phyloP scores from a whole-genome alignment of 2,888 invertebrate genomes.

The Hydriomena furcata region DNA sequence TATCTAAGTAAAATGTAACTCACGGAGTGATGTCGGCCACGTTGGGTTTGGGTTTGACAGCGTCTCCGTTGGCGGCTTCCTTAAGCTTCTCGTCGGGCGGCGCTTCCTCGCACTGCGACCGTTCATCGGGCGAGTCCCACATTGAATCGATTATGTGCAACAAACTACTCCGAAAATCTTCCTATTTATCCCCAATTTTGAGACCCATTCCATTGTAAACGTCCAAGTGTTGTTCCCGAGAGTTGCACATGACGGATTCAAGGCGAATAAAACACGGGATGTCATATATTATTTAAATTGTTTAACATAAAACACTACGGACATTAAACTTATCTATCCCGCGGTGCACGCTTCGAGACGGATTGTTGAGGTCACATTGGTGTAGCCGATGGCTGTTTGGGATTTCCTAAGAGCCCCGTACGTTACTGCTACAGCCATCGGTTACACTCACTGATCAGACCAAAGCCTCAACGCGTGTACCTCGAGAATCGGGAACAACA shows the following conservation, averaged over 20 bases:
- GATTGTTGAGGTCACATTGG: background rate
- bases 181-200: constrained; percentile 72
- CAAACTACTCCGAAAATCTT: constrained; percentile 84
- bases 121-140: constrained; percentile 84
- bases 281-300: constrained; percentile 83
- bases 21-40: constrained; percentile 85
- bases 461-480: constrained; percentile 29
- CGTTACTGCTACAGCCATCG: constrained; percentile 11
- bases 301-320: constrained; percentile 77
- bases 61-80: constrained; percentile 68
- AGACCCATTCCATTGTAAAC: constrained; percentile 49
- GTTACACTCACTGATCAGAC: constrained; percentile 4
- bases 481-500: constrained; percentile 45
- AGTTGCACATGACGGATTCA: constrained; percentile 85
- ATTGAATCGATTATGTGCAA: constrained; percentile 85
- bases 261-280: constrained; percentile 84
- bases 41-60: constrained; percentile 77
- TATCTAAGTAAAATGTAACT: constrained; percentile 46
- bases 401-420: background rate
- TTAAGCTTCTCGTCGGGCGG: constrained; percentile 65
- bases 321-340: constrained; percentile 70
- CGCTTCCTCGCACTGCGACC: constrained; percentile 80
- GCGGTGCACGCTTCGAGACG: constrained; percentile 32
- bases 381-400: constrained; percentile 18
- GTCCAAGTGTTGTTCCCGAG: constrained; percentile 60